A percentile compares a stretch with the other conserved stretches of the same genome.
phyloP scores from a whole-genome alignment of 2,113 vertebrate species.

The Onychorhynchus coronatus region DNA sequence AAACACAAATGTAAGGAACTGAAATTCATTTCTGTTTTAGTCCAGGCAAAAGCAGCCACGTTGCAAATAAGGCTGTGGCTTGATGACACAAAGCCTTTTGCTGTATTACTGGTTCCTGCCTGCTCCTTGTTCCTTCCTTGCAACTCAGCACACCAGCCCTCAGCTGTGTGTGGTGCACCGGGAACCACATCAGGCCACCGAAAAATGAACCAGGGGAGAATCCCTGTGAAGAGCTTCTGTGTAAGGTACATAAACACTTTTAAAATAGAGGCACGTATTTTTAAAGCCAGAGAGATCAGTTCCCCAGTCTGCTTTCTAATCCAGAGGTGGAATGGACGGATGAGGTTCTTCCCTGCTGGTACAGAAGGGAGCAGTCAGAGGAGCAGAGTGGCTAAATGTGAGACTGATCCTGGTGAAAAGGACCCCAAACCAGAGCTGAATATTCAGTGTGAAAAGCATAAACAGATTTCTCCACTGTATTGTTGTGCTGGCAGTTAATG shows the following conservation, averaged over 20 bases:
- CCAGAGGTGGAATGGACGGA: neutral
- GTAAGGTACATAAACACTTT: neutral
- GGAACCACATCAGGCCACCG: neutral
- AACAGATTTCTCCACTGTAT: neutral
- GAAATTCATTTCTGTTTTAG: neutral
- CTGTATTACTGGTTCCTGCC: conserved; percentile 38
- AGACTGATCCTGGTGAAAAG: neutral
- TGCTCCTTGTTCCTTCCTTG: neutral
- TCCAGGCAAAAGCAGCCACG: neutral
- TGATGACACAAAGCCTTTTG: neutral
- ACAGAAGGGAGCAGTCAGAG: neutral
- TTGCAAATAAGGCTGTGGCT: conserved; percentile 16
- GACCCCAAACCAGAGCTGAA: neutral
- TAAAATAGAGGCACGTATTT: neutral
- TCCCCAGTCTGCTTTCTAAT: neutral
- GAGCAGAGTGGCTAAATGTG: neutral
- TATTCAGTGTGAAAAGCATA: neutral
- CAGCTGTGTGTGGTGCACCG: neutral
- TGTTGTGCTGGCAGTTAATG: neutral
- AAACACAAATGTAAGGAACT: neutral
- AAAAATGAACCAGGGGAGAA: neutral
- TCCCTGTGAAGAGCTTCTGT: neutral
- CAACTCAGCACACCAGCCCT: neutral
- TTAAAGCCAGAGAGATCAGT: neutral
- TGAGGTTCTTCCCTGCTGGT: neutral